Evolutionary conservation across 2,797 vertebrate genomes (phyloP).

Genomic region (Tolypeutes matacus): DNA sequence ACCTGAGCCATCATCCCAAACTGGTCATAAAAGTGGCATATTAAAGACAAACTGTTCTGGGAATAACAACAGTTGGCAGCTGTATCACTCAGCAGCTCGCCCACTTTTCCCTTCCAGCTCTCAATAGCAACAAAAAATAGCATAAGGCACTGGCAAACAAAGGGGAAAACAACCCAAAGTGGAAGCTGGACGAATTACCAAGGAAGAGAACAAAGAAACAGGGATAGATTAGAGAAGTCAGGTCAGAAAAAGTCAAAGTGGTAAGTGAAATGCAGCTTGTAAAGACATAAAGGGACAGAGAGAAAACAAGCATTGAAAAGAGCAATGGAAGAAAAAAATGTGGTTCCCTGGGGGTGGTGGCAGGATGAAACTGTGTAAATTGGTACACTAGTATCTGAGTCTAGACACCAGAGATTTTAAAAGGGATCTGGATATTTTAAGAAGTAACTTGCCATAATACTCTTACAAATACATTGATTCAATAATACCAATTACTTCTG

Average conservation of each 20-base stretch:
- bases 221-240: neutral
- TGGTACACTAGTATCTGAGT: neutral
- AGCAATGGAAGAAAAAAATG: neutral
- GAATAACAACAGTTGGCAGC: neutral
- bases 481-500: constrained; percentile 56
- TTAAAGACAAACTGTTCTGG: constrained; percentile 41
- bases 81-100: neutral
- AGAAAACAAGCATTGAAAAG: neutral
- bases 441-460: constrained; percentile 41
- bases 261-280: constrained; percentile 46
- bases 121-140: neutral
- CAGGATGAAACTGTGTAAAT: neutral
- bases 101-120: neutral
- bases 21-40: constrained; percentile 3
- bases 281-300: constrained; percentile 16
- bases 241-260: constrained; percentile 33
- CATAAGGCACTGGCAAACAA: neutral
- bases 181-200: constrained; percentile 5
- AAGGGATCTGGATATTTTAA: constrained; percentile 34
- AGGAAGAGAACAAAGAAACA: neutral
- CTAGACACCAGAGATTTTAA: constrained; percentile 1
- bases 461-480: constrained; percentile 64
- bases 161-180: neutral
- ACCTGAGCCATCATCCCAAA: neutral
- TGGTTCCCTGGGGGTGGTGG: neutral